phyloP scores from a whole-genome alignment of 2,113 vertebrate species.

The Marmota monax region DNA sequence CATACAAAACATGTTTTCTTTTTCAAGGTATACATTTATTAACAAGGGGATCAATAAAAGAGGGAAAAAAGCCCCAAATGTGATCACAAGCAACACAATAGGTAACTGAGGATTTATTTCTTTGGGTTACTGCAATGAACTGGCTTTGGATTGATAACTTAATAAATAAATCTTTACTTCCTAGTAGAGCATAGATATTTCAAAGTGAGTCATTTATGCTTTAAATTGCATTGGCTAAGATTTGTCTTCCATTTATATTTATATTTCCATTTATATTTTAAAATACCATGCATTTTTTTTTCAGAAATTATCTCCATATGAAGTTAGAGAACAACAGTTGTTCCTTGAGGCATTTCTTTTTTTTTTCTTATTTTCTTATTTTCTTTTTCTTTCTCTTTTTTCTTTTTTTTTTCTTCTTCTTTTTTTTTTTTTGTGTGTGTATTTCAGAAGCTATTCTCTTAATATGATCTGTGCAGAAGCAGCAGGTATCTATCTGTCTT shows the following conservation, averaged over 20 bases:
- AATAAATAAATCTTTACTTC: neutral
- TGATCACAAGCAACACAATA: neutral
- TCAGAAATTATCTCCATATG: neutral
- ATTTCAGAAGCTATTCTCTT: neutral
- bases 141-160: conserved; percentile 5
- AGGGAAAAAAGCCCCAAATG: neutral
- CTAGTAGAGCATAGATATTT: neutral
- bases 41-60: neutral
- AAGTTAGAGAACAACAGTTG: neutral
- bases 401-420: too few relatives aligned
- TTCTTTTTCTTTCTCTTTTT: too few relatives aligned
- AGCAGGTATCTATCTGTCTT: neutral
- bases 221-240: conserved; percentile 6
- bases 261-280: neutral
- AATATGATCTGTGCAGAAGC: neutral
- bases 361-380: too few relatives aligned
- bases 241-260: conserved; percentile 34
- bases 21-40: neutral
- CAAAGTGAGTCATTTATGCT: neutral
- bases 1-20: neutral
- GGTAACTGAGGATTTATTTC: neutral
- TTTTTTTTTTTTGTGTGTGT: too few relatives aligned
- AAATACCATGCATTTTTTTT: conserved; percentile 41
- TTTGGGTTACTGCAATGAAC: neutral
- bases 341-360: neutral